Base-by-base conservation (phyloP, 2,888 invertebrate species). In the Apodemia duryi region DNA sequence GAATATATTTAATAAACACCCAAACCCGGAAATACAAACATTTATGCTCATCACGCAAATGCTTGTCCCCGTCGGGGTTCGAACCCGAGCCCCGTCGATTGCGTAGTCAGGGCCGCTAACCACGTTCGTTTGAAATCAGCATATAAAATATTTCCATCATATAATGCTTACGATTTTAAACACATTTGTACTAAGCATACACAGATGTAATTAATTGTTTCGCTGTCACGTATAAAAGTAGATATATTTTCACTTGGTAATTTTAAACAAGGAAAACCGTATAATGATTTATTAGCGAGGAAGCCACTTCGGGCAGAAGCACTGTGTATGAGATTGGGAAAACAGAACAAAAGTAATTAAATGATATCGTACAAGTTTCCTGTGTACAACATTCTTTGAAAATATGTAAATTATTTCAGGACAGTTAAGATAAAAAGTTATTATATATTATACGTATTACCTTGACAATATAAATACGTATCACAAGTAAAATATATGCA, bases 291-390 rank as follows among this genome's bases (percentile, higher is more conserved):
- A 57, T 57, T 57, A 57, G 57, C 57, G 6, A 57, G 57, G 57
- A 57, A 57, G 57, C 29, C 57, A 57, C 29, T 57, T 29, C 57
- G 29, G 32, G 57, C 57, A 32, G 5, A 32, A 57, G 57, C 57
- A 32, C 57, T 57, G 57, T 32, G 57, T 57, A 57, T 57, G 54
- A 57, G 54, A 57, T 57, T 57, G 54, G 54, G 54, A 29, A 29
- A 57, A 57, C 54, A 57, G 57, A 57, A 57, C 57, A 61, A 41
- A 65, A 65, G 49, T 35, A 65, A 65, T 65, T 65, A 65, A 49
- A 61, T 51, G 61, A 65, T 61, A 61, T 51, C 61, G 38, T 61
- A 61, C 61, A 65, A 65, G 64, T 61, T 65, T 32, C 32, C 57
- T 57, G 57, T 57, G 32, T 57, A 57, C 57, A 57, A 57, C 13